A percentile compares a stretch with the other conserved stretches of the same genome.
Conservation (phyloP, 2,113 vertebrate species). For the Colossoma macropomum region DNA sequence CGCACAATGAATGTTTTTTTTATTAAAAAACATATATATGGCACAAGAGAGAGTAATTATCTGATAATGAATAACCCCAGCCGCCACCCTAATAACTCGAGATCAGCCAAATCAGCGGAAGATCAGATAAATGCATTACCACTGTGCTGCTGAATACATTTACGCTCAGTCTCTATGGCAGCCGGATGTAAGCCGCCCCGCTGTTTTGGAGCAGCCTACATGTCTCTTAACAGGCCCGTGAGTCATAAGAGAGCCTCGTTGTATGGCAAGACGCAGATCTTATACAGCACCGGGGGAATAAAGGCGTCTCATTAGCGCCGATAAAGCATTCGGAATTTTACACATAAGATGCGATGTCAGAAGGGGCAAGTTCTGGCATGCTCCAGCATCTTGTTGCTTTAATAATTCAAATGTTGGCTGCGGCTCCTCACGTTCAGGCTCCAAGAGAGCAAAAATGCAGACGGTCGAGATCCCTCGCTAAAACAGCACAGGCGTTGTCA, state of each 20-base stretch:
- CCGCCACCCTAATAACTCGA: constrained; percentile 30
- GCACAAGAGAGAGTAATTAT: constrained; percentile 18
- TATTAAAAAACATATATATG: constrained; percentile 7
- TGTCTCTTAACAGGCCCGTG: not conserved
- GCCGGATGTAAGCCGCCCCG: not conserved
- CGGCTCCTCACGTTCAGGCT: not conserved
- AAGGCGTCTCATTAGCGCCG: constrained; percentile 4
- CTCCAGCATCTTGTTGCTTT: not conserved
- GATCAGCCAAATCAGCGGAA: constrained; percentile 30
- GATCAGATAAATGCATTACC: constrained; percentile 42
- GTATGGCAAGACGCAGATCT: not conserved
- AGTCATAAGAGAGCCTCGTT: not conserved
- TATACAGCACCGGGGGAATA: not conserved
- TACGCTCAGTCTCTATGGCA: constrained; percentile 23
- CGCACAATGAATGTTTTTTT: not conserved
- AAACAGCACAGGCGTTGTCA: not conserved
- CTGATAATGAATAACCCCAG: constrained; percentile 20
- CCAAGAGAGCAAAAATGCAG: not conserved
- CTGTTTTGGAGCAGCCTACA: not conserved
- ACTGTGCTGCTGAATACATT: constrained; percentile 2
- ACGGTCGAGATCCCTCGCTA: not conserved
- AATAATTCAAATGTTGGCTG: constrained; percentile 10
- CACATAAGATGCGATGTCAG: constrained; percentile 7
- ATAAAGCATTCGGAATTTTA: not conserved
- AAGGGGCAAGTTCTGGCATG: not conserved